Evolutionary conservation across 2,797 vertebrate species (phyloP), one percentile per base, ranked within the genome.

Genomic region (Poecilia picta): DNA sequence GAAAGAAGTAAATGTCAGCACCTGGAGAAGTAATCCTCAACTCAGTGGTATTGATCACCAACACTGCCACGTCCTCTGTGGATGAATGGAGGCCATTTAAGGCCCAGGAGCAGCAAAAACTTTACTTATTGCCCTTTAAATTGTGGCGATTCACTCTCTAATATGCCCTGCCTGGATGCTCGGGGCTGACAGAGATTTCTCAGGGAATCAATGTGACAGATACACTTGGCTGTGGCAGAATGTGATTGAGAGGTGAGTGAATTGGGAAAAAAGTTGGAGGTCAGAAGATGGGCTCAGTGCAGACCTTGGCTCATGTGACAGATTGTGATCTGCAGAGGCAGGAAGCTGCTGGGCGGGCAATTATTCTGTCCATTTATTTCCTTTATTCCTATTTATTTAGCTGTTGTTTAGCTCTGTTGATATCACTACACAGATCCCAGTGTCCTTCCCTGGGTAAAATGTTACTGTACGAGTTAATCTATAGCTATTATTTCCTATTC

Each of bases 11-110:
- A 81, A 85, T 83, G 83, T 87, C 89, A 88, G 83, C 71, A 79
- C 77, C 81, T 73, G 82, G 74, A 33, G 28, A 74, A 49, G 84
- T 83, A 79, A 90, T 89, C 74, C 78, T 87, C 8, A 45, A 83
- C 79, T 88, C 89, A 78, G n/a, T 72, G 89, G 80, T 90, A 90
- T 90, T 85, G 91, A 93, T 90, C 85, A 91, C 86, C 85, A 86
- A 81, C 84, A 74, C 62, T 82, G 77, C 89, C 86, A 41, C 68
- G 81, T 57, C 46, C 45, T 2, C 41, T 28, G 46, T 81, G 85
- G 89, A 93, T 82, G 71, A 78, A 91, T 91, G 78, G 75, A 25
- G 72, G 80, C 77, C 85, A 89, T 88, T 91, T 86, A 81, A 68
- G 0, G 6, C 73, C 23, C 43, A 3, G 82, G 74, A 66, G 59